Evolutionary conservation across 2,797 vertebrate species (phyloP), one percentile per base, ranked within the genome.

Genomic region (Acanthurus tractus): DNA sequence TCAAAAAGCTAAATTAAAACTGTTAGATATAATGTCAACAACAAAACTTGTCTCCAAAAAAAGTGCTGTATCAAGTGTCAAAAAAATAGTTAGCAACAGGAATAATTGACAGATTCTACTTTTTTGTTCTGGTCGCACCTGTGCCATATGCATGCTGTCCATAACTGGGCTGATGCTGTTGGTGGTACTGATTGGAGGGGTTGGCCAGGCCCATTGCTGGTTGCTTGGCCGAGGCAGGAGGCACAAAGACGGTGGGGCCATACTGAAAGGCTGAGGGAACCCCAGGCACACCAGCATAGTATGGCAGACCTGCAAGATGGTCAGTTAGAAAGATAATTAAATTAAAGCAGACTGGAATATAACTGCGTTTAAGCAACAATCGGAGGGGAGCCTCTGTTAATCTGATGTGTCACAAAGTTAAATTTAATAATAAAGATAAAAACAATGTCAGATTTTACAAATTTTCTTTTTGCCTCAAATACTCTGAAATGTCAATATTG

Each of bases 251-350:
- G 14, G 98, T 95, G 73, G 97, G 98, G 53, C 96, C 98, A 0
- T 99, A 99, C 71, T 98, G 98, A 93, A 99, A 99, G 79, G 98
- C 96, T 81, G 96, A 97, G 85, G 97, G 98, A 84, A 99, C 95
- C 0, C 97, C 97, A 0, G 97, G 96, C 86, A 98, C 49, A 6
- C 97, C 96, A 9, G 98, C 91, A 0, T 99, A 99, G 79, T 99
- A 99, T 17, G 98, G 97, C 81, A 99, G 89, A 73, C 98, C 97
- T 94, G 76, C 2, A 63, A 20, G 8, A 52, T 50, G 1, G 18
- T 4, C 8, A 29, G 20, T 40, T 29, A 44, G 6, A 62, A 13
- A 73, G 22, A 46, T 54, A 13, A 23, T 13, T 14, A 11, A 63
- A 22, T 29, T 2, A 34, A 57, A 49, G 23, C 18, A 44, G 12